A percentile compares a stretch with the other conserved stretches of the same genome.
Conservation (phyloP, 2,113 vertebrate genomes). For the Oceanodroma tethys region DNA sequence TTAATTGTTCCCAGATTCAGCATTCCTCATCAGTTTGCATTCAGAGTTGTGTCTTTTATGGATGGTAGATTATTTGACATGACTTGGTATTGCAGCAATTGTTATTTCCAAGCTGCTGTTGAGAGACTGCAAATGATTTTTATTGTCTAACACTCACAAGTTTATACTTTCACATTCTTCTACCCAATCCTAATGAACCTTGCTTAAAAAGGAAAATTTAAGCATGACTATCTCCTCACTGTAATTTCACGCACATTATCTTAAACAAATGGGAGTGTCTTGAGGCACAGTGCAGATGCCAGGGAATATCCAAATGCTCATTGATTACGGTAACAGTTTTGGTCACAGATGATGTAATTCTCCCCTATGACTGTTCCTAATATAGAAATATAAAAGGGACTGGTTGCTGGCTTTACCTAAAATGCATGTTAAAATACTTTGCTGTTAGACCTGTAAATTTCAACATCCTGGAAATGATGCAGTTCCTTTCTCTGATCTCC, state of each 20-base stretch:
- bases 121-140: slow-evolving; percentile 30
- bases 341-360: neutral
- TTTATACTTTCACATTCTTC: slow-evolving; percentile 37
- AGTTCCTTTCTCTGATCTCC: neutral
- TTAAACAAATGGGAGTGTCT: neutral
- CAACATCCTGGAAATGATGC: neutral
- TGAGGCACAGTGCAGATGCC: neutral
- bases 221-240: slow-evolving; percentile 11
- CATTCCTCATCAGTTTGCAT: slow-evolving; percentile 30
- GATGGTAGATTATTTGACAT: slow-evolving; percentile 45
- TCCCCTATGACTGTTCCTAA: neutral
- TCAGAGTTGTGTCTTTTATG: slow-evolving; percentile 20
- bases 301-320: neutral
- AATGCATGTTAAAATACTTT: neutral
- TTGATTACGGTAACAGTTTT: neutral
- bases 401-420: neutral
- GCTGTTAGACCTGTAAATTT: neutral
- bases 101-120: slow-evolving; percentile 37
- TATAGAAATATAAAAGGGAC: neutral
- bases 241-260: slow-evolving; percentile 8
- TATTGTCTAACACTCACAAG: neutral
- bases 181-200: slow-evolving; percentile 22
- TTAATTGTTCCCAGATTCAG: slow-evolving; percentile 25
- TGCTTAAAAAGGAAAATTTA: slow-evolving; percentile 28
- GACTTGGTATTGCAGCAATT: slow-evolving; percentile 13